phyloP scores from a whole-genome alignment of 2,888 invertebrate species.

The Hemicrepidius hirtus region DNA sequence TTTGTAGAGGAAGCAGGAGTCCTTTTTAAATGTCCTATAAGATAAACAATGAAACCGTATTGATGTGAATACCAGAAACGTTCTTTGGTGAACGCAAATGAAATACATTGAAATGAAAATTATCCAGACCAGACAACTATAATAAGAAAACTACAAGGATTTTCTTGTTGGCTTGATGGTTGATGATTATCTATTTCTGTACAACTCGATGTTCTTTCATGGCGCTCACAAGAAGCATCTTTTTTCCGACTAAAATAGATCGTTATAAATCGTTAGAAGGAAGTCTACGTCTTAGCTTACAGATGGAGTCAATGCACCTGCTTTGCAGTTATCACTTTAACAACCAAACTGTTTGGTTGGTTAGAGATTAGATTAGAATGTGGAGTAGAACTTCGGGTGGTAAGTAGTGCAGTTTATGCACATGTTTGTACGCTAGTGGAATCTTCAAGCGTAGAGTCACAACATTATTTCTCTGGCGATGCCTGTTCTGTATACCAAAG shows the following conservation, averaged over 20 bases:
- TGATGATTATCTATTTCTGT: conserved; percentile 13
- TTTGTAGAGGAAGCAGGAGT: too few relatives aligned
- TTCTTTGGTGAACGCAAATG: too few relatives aligned
- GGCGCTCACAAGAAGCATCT: conserved; percentile 3
- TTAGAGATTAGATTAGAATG: neutral
- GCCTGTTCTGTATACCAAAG: neutral
- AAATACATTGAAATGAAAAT: neutral
- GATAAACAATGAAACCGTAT: too few relatives aligned
- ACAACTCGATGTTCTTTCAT: conserved; percentile 11
- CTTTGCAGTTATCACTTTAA: conserved; percentile 2
- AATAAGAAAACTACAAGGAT: conserved; percentile 3
- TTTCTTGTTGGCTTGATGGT: conserved; percentile 7
- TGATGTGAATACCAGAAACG: too few relatives aligned
- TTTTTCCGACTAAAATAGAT: conserved; percentile 21
- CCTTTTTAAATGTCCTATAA: too few relatives aligned
- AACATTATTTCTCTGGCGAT: neutral
- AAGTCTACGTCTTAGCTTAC: conserved; percentile 21
- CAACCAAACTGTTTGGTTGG: neutral
- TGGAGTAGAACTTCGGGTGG: neutral
- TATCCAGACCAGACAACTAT: conserved; percentile 5
- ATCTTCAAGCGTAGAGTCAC: neutral
- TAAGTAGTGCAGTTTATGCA: neutral
- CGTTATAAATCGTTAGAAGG: conserved; percentile 27
- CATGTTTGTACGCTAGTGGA: conserved; percentile 2
- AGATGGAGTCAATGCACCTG: conserved; percentile 33